A percentile compares a stretch with the other conserved stretches of the same genome.
These are phyloP conservation scores for Orgyia antiqua DNA, from an alignment of 2,888 invertebrate species.

Conservation along the genomic window DNA sequence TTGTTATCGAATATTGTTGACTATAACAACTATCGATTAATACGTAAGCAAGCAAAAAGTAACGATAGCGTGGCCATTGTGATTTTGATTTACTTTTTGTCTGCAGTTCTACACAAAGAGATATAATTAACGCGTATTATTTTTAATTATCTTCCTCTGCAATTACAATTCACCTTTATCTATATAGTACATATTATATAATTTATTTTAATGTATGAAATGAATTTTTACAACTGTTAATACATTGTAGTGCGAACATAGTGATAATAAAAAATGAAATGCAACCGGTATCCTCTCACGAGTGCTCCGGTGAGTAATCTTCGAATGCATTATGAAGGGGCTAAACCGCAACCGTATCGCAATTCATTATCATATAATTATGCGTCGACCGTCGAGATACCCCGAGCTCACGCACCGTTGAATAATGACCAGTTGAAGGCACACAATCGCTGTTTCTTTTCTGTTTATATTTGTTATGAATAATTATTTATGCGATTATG, in stretches of 20 bases:
- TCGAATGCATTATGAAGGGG: slow-evolving; percentile 36
- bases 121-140: too few relatives aligned
- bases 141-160: too few relatives aligned
- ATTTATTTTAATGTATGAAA: too few relatives aligned
- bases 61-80: slow-evolving; percentile 30
- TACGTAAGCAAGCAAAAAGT: slow-evolving; percentile 32
- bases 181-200: too few relatives aligned
- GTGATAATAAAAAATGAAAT: too few relatives aligned
- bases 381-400: slow-evolving; percentile 34
- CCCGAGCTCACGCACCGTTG: slow-evolving; percentile 31
- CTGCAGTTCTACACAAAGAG: slow-evolving; percentile 17
- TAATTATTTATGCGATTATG: slow-evolving; percentile 70
- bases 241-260: too few relatives aligned
- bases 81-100: slow-evolving; percentile 29
- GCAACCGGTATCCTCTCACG: slow-evolving; percentile 30
- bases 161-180: too few relatives aligned
- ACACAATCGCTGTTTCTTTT: slow-evolving; percentile 39
- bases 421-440: slow-evolving; percentile 37
- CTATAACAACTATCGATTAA: slow-evolving; percentile 36
- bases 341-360: slow-evolving; percentile 30
- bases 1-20: slow-evolving; percentile 46
- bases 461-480: slow-evolving; percentile 59
- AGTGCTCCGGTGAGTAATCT: slow-evolving; percentile 31
- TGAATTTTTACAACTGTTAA: too few relatives aligned
- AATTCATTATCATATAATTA: slow-evolving; percentile 45